Conservation (phyloP, 2,113 vertebrate genomes). For the Amblyopsis rosae region DNA sequence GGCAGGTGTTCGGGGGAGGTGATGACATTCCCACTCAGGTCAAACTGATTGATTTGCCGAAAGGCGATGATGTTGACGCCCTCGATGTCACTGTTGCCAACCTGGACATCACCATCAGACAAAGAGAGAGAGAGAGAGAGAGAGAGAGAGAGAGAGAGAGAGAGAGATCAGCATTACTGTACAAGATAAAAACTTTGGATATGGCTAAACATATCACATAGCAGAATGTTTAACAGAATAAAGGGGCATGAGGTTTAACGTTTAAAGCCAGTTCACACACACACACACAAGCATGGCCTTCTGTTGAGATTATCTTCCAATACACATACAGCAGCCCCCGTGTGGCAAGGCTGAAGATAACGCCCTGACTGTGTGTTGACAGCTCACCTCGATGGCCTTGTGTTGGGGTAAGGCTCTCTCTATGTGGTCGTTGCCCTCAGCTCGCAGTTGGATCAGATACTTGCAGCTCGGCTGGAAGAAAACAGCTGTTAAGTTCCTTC, state of each 20-base stretch:
- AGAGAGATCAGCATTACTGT: conserved; percentile 31
- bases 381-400: conserved; percentile 85
- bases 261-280: conserved; percentile 8
- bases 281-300: conserved; percentile 49
- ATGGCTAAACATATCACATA: conserved; percentile 42
- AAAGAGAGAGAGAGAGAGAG: conserved; percentile 7
- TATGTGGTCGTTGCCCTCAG: conserved; percentile 95
- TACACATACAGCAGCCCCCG: conserved; percentile 37
- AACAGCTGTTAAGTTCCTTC: neutral
- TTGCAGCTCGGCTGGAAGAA: conserved; percentile 86
- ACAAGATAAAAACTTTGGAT: conserved; percentile 15
- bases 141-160: conserved; percentile 16
- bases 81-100: conserved; percentile 88
- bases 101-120: conserved; percentile 66
- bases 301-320: conserved; percentile 42
- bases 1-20: conserved; percentile 90
- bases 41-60: conserved; percentile 96
- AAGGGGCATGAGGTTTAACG: conserved; percentile 59
- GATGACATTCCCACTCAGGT: conserved; percentile 94
- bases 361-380: conserved; percentile 18
- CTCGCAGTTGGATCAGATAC: conserved; percentile 91
- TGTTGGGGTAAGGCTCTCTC: conserved; percentile 92
- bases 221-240: conserved; percentile 54
- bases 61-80: conserved; percentile 95
- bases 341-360: conserved; percentile 57